Evolutionary conservation across 2,797 vertebrate species (phyloP), one percentile per base, ranked within the genome.

Genomic region (Alca torda): DNA sequence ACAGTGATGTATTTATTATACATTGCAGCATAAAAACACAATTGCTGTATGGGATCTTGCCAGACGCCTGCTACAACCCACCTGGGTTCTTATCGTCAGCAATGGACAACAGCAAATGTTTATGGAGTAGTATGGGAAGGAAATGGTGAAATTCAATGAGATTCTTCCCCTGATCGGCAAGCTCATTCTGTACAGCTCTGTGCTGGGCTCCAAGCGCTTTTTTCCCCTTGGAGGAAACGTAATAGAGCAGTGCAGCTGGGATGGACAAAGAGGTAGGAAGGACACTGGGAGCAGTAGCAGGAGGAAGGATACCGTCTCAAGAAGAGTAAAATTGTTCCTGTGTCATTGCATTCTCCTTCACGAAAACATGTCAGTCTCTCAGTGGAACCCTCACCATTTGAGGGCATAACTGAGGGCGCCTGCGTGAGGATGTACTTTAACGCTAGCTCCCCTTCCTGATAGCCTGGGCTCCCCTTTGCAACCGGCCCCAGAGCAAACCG

Each of bases 21-120:
- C 1, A 1, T 19, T 53, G 69, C 69, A 51, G 30, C 0, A 6
- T 78, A 48, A 96, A 93, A 94, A 82, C 88, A 87, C 81, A 68
- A 33, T 70, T 96, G 84, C 82, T 83, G 10, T 30, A 9, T 31
- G 72, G 45, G 81, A 82, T 87, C 72, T 83, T 94, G 87, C 84
- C 92, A 92, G 87, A 81, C 75, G 64, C 73, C 84, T 64, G 37
- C 51, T 56, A 2, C 48, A 64, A 63, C 28, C 20, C 45, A 43
- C 82, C 60, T 45, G 1, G 3, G 43, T 67, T 75, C 63, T 79
- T 2, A 0, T 63, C 56, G 54, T 87, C 37, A 45, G 81, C 59
- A 67, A 4, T 1, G 64, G 92, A 63, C 90, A 50, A 28, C 41
- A 57, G 75, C 1, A 1, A 46, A 28, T 0, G 0, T 39, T 16